These are phyloP conservation scores for Magallana gigas DNA, from an alignment of 1,140 invertebrate genomes.

Conservation along the genomic window DNA sequence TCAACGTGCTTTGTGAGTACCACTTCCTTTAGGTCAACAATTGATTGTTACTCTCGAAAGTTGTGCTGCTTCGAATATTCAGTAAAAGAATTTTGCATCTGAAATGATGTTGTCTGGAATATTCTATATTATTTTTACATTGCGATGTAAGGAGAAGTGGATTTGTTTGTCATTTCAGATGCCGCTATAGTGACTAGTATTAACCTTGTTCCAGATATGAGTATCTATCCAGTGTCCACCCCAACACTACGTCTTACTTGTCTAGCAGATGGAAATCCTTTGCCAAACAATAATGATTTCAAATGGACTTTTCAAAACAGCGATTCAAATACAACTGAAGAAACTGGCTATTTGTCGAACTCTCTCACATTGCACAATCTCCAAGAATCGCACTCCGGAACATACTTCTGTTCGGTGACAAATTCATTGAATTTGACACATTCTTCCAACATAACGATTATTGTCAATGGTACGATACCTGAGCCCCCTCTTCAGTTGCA, in stretches of 20 bases:
- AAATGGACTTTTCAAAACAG: not conserved
- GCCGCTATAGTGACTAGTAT: not conserved
- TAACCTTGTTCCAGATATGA: not conserved
- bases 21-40: too few species aligned
- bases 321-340: not conserved
- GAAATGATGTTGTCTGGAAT: too few species aligned
- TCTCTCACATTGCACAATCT: not conserved
- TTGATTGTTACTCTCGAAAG: too few species aligned
- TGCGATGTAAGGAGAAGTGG: too few species aligned
- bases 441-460: not conserved
- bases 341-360: not conserved
- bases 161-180: not conserved
- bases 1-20: constrained; percentile 8
- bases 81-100: too few species aligned
- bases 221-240: not conserved
- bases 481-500: not conserved
- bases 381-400: not conserved
- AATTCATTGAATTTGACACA: not conserved
- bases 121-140: too few species aligned
- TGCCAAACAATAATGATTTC: not conserved
- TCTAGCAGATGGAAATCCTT: not conserved
- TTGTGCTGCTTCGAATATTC: too few species aligned
- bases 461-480: not conserved
- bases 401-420: not conserved
- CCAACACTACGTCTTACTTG: not conserved